Evolutionary conservation across 2,888 invertebrate species (phyloP).

Genomic region (Agrotis puta): DNA sequence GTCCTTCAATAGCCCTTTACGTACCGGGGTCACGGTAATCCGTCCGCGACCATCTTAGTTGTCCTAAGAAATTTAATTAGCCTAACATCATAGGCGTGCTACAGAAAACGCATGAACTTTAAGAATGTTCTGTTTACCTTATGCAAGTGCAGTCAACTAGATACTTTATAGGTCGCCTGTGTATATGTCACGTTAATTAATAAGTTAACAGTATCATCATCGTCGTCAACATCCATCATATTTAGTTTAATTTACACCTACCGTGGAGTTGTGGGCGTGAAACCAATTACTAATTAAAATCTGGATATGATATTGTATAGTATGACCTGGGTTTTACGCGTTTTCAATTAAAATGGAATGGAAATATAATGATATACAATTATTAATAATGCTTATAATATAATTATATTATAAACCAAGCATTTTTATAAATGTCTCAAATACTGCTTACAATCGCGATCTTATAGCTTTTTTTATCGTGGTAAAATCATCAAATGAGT

Average conservation of each 20-base stretch:
- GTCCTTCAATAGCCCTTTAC: no score
- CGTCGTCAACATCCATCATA: conserved; percentile 51
- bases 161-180: conserved; percentile 29
- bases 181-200: conserved; percentile 48
- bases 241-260: conserved; percentile 24
- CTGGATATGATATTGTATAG: background rate
- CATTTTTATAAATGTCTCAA: no score
- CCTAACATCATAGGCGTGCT: conserved; percentile 12
- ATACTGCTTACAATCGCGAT: no score
- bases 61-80: background rate
- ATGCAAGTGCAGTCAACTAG: conserved; percentile 36
- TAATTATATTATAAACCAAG: no score
- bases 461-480: no score
- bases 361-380: no score
- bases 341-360: conserved; percentile 24
- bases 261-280: conserved; percentile 6
- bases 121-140: conserved; percentile 34
- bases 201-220: conserved; percentile 32
- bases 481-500: no score
- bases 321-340: background rate
- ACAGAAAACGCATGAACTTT: conserved; percentile 39
- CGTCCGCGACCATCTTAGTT: no score
- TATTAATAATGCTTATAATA: no score
- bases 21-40: no score
- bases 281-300: conserved; percentile 46